A percentile compares a stretch with the other conserved stretches of the same genome.
Evolutionary conservation across 2,113 vertebrate species (phyloP).

Genomic region (Oryzias javanicus): DNA sequence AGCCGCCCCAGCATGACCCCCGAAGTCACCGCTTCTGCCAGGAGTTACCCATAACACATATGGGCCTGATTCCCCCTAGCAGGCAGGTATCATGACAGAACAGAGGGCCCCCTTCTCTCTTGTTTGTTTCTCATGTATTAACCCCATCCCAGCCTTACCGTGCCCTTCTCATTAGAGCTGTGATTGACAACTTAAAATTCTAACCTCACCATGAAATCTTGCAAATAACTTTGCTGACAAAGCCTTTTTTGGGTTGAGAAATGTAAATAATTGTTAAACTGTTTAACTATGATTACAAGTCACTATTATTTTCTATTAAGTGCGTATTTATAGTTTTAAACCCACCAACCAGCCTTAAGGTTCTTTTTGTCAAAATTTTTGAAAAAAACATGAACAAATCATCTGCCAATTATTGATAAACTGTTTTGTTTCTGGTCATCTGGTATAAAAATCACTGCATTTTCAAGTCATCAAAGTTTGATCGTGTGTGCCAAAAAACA

Average conservation of each 20-base stretch:
- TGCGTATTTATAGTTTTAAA: too few species aligned
- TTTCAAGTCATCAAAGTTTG: conserved; percentile 28
- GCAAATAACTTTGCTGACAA: not conserved
- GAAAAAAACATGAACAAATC: too few species aligned
- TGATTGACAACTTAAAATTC: conserved; percentile 72
- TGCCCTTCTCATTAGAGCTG: conserved; percentile 59
- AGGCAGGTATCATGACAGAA: conserved; percentile 63
- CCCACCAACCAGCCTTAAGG: too few species aligned
- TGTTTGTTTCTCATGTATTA: conserved; percentile 81
- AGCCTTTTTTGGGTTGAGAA: conserved; percentile 10
- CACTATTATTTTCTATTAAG: too few species aligned
- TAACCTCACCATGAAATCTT: conserved; percentile 13
- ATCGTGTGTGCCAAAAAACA: conserved; percentile 51
- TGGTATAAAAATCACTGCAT: conserved; percentile 9
- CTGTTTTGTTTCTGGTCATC: not conserved
- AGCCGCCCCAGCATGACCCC: conserved; percentile 62
- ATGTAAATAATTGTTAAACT: conserved; percentile 1
- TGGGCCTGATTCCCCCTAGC: conserved; percentile 72
- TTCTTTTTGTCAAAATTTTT: too few species aligned
- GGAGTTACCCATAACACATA: conserved; percentile 77
- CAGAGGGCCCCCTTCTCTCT: conserved; percentile 64
- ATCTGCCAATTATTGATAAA: not conserved
- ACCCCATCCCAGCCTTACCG: conserved; percentile 56
- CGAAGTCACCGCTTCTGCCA: conserved; percentile 53
- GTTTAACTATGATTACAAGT: not conserved